Base-by-base conservation (phyloP, 2,113 vertebrate genomes). In the Stigmatopora nigra region DNA sequence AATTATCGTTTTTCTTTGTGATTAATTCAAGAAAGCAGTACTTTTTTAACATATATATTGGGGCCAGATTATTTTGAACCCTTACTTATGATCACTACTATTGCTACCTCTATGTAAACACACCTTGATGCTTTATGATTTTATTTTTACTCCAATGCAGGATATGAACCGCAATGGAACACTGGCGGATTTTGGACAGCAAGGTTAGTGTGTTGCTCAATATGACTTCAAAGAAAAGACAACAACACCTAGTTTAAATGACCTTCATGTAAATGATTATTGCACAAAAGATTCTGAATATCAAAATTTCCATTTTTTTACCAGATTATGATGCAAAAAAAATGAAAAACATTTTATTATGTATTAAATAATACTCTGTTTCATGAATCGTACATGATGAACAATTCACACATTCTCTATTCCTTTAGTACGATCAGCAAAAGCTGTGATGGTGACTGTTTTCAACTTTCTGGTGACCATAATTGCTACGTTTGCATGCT, bases 401-500 rank as follows among this genome's bases (percentile, higher is more conserved):
- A 22, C 4, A 31, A 11, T 55, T 13, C n/a, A 35, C 59, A 35
- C 17, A 8, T 67, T 55, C 59, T 47, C 14, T 76, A 17, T 71
- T 12, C 52, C 10, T 65, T 3, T 89, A 99, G 97, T 96, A 69
- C 92, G 91, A 56, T 96, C 96, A 0, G 84, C 90, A 44, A 98
- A 94, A 78, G 93, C 93, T 0, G 67, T 94, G 41, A 86, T 94
- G 47, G 78, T 98, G 80, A 96, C 94, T 8, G 19, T 99, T 13
- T 91, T 99, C 81, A 99, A 99, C 90, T 99, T 95, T 90, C 77
- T 99, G 19, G 89, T 99, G 78, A 99, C 97, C 0, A 88, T 99
- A 77, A 89, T 61, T 9, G 94, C 97, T 35, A 76, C 95, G 0
- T 98, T 98, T 1, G 89, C 91, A 66, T 99, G 97, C 72, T 92